A percentile compares a stretch with the other conserved stretches of the same genome.
These are phyloP conservation scores for Selenia dentaria DNA, from an alignment of 2,888 invertebrate species.

Conservation along the genomic window DNA sequence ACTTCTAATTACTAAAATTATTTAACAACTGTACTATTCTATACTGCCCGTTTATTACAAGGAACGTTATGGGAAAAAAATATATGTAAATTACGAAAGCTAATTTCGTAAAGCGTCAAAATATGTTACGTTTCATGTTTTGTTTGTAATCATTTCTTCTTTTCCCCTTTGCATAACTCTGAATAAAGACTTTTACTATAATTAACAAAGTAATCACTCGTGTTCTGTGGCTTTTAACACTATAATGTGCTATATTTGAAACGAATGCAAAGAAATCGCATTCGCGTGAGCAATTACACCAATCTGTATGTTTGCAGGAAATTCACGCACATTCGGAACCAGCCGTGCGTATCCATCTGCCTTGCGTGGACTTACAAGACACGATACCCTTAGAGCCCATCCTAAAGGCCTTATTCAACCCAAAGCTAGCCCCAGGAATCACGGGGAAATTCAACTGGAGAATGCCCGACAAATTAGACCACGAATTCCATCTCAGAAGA, in stretches of 20 bases:
- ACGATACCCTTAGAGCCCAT: constrained; percentile 58
- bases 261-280: constrained; percentile 11
- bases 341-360: constrained; percentile 61
- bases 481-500: constrained; percentile 67
- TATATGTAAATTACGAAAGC: no score
- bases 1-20: no score
- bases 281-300: constrained; percentile 14
- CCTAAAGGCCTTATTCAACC: constrained; percentile 60
- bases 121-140: no score
- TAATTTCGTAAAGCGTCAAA: no score
- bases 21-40: no score
- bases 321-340: constrained; percentile 51
- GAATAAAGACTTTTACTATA: no score
- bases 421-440: constrained; percentile 58
- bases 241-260: background rate
- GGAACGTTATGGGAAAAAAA: no score
- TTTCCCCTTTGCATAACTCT: no score
- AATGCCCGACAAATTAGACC: constrained; percentile 72
- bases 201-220: no score
- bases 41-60: no score
- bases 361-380: constrained; percentile 67
- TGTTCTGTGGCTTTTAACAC: no score
- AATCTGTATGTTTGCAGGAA: constrained; percentile 50
- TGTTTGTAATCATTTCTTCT: no score
- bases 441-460: constrained; percentile 68